phyloP scores from a whole-genome alignment of 92 coral and sea anemone genomes.

The Epizoanthus scotinus region DNA sequence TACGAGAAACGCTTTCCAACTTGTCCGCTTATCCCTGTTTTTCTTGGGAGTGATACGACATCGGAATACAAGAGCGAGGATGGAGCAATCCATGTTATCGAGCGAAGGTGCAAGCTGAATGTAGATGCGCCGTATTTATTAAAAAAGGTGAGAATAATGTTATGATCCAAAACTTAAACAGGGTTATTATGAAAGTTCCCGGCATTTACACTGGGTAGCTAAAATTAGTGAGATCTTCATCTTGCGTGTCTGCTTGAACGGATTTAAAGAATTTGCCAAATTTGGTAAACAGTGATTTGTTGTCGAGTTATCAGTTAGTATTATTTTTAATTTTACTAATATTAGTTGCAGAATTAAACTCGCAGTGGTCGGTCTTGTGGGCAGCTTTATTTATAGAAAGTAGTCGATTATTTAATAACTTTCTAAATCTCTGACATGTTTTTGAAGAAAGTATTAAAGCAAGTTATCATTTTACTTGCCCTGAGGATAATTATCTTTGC shows the following conservation, averaged over 20 bases:
- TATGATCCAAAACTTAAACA: too few relatives aligned
- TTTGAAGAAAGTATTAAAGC: too few relatives aligned
- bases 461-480: too few relatives aligned
- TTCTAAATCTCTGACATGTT: too few relatives aligned
- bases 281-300: slow-evolving; percentile 14
- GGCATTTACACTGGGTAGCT: background rate
- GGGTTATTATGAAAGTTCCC: too few relatives aligned
- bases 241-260: background rate
- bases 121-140: slow-evolving; percentile 96
- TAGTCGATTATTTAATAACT: background rate
- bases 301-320: background rate
- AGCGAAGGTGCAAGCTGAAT: slow-evolving; percentile 87
- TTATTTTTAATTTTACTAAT: background rate
- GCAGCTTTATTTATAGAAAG: background rate
- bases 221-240: background rate
- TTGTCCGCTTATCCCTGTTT: slow-evolving; percentile 92
- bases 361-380: slow-evolving; percentile 24
- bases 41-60: slow-evolving; percentile 90
- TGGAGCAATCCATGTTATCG: slow-evolving; percentile 86
- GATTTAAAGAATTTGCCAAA: background rate
- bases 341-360: background rate
- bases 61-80: slow-evolving; percentile 98
- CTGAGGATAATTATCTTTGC: too few relatives aligned
- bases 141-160: slow-evolving; percentile 73
- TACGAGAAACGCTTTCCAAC: slow-evolving; percentile 99